Conservation (phyloP, 2,113 vertebrate genomes). For the Hyla sarda region DNA sequence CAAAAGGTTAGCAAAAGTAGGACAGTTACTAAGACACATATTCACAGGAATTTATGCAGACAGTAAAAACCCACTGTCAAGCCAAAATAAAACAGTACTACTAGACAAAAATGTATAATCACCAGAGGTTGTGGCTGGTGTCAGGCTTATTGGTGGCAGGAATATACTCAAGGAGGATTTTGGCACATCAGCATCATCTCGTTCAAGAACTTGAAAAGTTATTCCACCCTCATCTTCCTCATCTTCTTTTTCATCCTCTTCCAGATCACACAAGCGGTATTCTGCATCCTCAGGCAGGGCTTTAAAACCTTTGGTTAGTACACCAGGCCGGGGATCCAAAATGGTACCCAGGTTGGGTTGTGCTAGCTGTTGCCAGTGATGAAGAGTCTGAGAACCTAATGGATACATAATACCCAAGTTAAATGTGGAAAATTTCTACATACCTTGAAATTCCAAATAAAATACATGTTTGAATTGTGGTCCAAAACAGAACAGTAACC, state of each 20-base stretch:
- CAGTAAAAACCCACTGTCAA: too few relatives aligned
- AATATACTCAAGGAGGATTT: constrained; percentile 69
- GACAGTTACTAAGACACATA: too few relatives aligned
- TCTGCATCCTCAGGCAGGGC: constrained; percentile 78
- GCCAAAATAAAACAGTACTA: neutral
- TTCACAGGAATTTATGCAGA: neutral
- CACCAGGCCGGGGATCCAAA: constrained; percentile 92
- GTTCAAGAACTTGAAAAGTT: constrained; percentile 85
- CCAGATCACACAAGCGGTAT: constrained; percentile 88
- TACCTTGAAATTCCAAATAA: neutral
- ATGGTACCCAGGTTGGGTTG: constrained; percentile 94
- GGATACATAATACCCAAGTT: neutral
- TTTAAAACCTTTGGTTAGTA: constrained; percentile 94
- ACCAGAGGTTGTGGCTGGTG: constrained; percentile 72
- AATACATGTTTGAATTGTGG: neutral
- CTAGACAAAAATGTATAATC: too few relatives aligned
- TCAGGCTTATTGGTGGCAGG: constrained; percentile 70
- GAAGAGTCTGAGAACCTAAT: constrained; percentile 93
- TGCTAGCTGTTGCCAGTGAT: constrained; percentile 98
- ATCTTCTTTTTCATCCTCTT: constrained; percentile 87
- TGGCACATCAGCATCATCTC: constrained; percentile 54
- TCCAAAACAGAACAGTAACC: neutral
- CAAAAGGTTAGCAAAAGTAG: neutral
- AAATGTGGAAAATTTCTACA: neutral
- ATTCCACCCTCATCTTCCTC: constrained; percentile 82